Evolutionary conservation across 2,888 invertebrate species (phyloP), one percentile per base, ranked within the genome.

Genomic region (Tenthredo notha): DNA sequence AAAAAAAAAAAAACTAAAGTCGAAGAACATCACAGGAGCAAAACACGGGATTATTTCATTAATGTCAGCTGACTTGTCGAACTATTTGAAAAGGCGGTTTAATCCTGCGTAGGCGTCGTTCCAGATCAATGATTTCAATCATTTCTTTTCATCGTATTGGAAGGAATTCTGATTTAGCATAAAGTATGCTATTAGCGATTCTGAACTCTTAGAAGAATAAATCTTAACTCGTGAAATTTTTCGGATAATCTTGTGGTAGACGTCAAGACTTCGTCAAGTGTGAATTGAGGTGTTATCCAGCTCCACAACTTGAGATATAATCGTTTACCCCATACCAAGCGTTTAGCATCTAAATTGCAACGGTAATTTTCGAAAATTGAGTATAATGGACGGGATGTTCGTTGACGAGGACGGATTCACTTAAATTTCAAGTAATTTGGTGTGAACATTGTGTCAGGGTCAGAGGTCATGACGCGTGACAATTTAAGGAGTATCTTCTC

Each of bases 351-450:
- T 61, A 61, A 80, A 80, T 80, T 37, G 80, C 80, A 0, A 61
- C n/a, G 25, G 37, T 6, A 58, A 80, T 80, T 58, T 80, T 21
- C 15, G 54, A 61, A 40, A 61, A 80, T 80, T 80, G 61, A 80
- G 80, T 61, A 61, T 80, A 80, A 80, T 80, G 21, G 61, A 80
- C 80, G 80, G 61, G 80, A 80, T 80, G 80, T 61, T 75, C 10
- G 61, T 33, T 50, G 21, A 18, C 61, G 33, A 80, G 61, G 80
- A 80, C 25, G 40, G 80, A 40, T 58, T 78, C 80, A 80, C 80
- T 80, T 80, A 80, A 61, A 80, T 61, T 80, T 61, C n/a, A 21
- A 58, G 58, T 29, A 80, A 80, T 80, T 61, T n/a, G 58, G 61
- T 25, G 61, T 61, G 33, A 40, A 61, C 40, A 61, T 5, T 2